phyloP scores from a whole-genome alignment of 2,888 invertebrate species.

The Neocrepidodera transversa region DNA sequence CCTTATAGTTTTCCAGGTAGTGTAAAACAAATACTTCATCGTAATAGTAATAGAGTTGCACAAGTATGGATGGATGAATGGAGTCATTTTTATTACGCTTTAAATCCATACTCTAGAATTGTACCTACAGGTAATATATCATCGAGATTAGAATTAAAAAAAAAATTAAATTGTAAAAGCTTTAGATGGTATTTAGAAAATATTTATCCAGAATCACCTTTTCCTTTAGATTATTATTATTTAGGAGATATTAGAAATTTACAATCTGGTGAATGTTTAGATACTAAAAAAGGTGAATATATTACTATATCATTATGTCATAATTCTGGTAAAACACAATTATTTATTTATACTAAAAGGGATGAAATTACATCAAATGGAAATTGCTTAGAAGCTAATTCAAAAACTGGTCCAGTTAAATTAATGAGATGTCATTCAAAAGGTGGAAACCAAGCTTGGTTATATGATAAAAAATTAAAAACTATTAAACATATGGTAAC shows the following conservation, averaged over 20 bases:
- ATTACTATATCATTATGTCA: neutral
- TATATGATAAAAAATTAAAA: neutral
- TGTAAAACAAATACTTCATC: constrained; percentile 93
- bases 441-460: neutral
- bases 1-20: constrained; percentile 99
- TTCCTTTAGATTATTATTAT: neutral
- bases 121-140: neutral
- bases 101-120: constrained; percentile 74
- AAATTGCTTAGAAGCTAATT: neutral
- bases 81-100: constrained; percentile 98
- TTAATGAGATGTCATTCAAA: neutral
- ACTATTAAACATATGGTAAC: neutral
- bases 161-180: neutral
- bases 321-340: neutral
- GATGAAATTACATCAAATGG: neutral
- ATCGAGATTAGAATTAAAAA: neutral
- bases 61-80: constrained; percentile 99
- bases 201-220: neutral
- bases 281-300: neutral
- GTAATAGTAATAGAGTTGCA: constrained; percentile 97
- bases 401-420: neutral
- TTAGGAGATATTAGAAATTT: neutral
- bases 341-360: neutral
- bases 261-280: neutral
- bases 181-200: neutral